phyloP scores from a whole-genome alignment of 2,888 invertebrate species.

The Neria commutata region DNA sequence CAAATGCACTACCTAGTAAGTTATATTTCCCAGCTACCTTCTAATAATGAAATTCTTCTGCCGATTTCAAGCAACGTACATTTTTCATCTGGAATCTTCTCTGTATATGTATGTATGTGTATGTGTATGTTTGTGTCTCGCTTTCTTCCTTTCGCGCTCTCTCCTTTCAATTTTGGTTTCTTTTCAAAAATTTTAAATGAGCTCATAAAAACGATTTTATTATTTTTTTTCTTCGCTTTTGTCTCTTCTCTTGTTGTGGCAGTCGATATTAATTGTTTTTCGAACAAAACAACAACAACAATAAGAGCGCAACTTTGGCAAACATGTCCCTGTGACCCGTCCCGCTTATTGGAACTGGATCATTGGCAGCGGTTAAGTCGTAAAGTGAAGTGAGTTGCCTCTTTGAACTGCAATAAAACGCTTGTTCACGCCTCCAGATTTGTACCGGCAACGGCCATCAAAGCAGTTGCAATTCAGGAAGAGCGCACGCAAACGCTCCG shows the following conservation, averaged over 20 bases:
- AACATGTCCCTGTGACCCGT: background rate
- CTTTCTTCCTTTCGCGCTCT: background rate
- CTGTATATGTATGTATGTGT: background rate
- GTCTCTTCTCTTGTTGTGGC: background rate
- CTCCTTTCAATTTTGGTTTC: background rate
- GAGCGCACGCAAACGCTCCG: too few relatives aligned
- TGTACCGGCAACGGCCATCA: too few relatives aligned
- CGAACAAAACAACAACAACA: background rate
- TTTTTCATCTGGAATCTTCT: too few relatives aligned
- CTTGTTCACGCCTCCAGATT: background rate
- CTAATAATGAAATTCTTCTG: too few relatives aligned
- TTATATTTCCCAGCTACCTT: too few relatives aligned
- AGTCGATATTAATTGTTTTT: background rate
- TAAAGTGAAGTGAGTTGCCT: too few relatives aligned
- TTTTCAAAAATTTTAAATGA: background rate
- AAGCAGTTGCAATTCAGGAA: too few relatives aligned
- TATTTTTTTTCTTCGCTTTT: background rate
- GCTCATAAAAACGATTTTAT: background rate
- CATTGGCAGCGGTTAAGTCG: constrained; percentile 1
- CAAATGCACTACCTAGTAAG: too few relatives aligned
- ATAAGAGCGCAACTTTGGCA: background rate
- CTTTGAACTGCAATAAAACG: background rate
- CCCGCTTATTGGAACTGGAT: too few relatives aligned
- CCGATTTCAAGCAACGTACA: too few relatives aligned
- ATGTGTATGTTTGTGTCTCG: background rate